These are phyloP conservation scores for Melipona quadrifasciata DNA, from an alignment of 1,140 invertebrate genomes.

Conservation along the genomic window DNA sequence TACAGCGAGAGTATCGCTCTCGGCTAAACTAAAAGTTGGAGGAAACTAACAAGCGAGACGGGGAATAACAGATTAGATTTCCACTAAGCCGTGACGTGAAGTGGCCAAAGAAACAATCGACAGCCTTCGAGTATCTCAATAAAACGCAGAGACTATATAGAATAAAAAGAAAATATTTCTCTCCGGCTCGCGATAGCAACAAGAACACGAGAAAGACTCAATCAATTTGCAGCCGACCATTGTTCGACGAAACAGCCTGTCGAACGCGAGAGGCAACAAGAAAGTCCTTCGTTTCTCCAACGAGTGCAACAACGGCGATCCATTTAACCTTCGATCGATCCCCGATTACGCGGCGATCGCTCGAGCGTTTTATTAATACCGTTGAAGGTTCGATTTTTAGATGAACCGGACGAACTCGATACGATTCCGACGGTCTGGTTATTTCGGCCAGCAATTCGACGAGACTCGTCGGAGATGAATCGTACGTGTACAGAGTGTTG, in stretches of 20 bases:
- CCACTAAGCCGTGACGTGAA: background rate
- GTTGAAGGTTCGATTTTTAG: slow-evolving; percentile 15
- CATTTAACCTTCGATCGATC: slow-evolving; percentile 45
- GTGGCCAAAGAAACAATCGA: background rate
- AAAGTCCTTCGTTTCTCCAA: background rate
- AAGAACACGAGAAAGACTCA: background rate
- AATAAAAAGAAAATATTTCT: background rate
- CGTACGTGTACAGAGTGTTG: slow-evolving; percentile 1
- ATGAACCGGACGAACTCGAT: background rate
- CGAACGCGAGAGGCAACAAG: background rate
- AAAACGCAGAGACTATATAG: background rate
- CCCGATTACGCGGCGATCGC: slow-evolving; percentile 22
- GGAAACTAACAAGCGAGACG: background rate
- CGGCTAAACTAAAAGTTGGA: background rate
- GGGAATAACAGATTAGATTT: background rate
- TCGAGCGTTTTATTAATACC: slow-evolving; percentile 17
- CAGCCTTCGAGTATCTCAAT: background rate
- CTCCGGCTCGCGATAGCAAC: no score
- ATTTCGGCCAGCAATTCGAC: background rate
- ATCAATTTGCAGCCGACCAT: background rate
- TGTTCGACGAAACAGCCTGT: background rate
- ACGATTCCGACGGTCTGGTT: background rate
- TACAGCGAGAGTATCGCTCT: no score
- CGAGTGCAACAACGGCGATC: slow-evolving; percentile 4
- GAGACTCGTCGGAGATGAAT: slow-evolving; percentile 28